Conservation (phyloP, 1,140 invertebrate genomes). For the Dufourea novaeangliae region DNA sequence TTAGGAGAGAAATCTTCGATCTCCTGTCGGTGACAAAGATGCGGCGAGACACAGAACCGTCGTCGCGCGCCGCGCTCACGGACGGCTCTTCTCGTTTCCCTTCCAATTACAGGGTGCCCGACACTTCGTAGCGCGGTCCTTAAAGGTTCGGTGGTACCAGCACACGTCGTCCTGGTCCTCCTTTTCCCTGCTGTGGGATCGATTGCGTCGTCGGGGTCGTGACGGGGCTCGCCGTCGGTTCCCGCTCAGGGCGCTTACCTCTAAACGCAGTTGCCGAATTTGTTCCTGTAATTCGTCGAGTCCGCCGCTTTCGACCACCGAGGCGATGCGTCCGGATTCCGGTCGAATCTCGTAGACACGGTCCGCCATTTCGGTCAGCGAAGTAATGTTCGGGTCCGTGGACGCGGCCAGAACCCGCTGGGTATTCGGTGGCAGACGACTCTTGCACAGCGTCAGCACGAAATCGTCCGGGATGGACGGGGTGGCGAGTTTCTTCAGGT, state of each 20-base stretch:
- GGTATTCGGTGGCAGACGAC: background rate
- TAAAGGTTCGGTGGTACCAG: background rate
- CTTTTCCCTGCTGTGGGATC: background rate
- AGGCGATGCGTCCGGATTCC: no score
- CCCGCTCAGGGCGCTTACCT: no score
- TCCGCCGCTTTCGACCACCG: no score
- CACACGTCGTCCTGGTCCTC: background rate
- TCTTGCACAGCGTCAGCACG: background rate
- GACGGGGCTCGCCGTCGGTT: no score
- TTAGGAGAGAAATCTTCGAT: background rate
- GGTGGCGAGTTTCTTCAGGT: background rate
- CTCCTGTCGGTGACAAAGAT: background rate
- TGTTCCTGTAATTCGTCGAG: no score
- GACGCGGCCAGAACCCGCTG: background rate
- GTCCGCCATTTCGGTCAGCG: no score
- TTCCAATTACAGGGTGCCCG: background rate
- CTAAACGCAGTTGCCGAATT: no score
- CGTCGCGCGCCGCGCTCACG: background rate
- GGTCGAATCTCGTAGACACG: no score
- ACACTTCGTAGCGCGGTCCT: background rate
- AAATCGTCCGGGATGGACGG: background rate
- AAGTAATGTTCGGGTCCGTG: no score
- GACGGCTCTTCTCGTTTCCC: constrained; percentile 9
- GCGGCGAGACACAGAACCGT: background rate
- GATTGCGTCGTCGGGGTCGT: no score